These are phyloP conservation scores for Gallinago undulata DNA, from an alignment of 2,113 vertebrate genomes.

Conservation along the genomic window DNA sequence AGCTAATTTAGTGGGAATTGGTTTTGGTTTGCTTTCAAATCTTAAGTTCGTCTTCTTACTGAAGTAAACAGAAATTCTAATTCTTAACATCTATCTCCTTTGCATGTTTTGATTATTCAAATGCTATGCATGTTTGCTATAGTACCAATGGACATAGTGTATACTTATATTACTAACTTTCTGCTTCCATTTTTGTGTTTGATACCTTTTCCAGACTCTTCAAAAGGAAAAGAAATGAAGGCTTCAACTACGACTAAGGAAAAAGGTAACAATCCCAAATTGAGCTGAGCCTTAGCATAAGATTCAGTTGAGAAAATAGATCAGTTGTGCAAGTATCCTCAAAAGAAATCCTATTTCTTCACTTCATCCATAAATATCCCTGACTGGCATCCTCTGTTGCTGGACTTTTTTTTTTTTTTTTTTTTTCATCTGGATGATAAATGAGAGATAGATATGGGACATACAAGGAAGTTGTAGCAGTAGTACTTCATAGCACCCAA, in stretches of 20 bases:
- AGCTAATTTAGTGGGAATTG: neutral
- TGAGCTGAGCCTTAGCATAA: neutral
- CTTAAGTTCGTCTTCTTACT: neutral
- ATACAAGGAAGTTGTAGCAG: neutral
- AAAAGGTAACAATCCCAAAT: conserved; percentile 28
- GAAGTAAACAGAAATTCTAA: neutral
- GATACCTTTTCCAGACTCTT: conserved; percentile 20
- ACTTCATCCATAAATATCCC: neutral
- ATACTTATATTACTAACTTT: neutral
- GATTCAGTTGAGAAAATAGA: neutral
- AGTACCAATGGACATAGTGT: neutral
- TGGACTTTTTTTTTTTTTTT: neutral
- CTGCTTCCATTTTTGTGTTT: neutral
- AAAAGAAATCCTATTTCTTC: neutral
- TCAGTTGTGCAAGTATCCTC: fast-evolving
- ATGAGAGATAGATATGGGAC: neutral
- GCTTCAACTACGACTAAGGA: neutral
- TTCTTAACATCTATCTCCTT: neutral
- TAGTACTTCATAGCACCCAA: neutral
- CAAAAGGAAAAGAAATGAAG: conserved; percentile 49
- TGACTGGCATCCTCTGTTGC: neutral
- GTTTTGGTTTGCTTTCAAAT: neutral
- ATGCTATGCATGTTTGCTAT: neutral
- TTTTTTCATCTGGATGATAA: neutral
- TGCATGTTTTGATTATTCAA: neutral